These are phyloP conservation scores for Petrosia ficiformis DNA, from an alignment of 37 sponge, comb jelly and placozoan genomes.

Conservation along the genomic window DNA sequence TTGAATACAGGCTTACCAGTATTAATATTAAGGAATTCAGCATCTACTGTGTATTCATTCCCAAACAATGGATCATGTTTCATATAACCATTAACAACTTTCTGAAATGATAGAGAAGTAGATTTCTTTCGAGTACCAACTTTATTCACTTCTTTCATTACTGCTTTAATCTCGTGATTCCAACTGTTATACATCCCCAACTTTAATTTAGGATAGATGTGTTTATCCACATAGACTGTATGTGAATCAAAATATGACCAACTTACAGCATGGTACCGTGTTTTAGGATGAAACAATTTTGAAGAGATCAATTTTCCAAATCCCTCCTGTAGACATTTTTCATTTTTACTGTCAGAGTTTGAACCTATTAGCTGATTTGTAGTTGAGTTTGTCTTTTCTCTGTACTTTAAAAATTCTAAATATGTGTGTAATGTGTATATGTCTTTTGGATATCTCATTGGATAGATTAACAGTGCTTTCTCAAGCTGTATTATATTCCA, in stretches of 20 bases:
- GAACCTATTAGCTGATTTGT: no score
- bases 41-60: constrained; percentile 59
- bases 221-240: neutral
- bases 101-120: constrained; percentile 42
- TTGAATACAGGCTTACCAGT: neutral
- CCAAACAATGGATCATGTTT: constrained; percentile 46
- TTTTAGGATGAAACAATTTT: neutral
- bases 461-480: no score
- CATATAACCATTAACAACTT: constrained; percentile 58
- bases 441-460: no score
- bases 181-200: constrained; percentile 1
- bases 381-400: no score
- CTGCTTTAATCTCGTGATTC: neutral
- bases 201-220: neutral
- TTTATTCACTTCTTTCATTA: neutral
- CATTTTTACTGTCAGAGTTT: no score
- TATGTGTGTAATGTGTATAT: no score
- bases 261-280: neutral
- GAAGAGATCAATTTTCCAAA: no score
- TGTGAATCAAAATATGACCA: constrained; percentile 37
- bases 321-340: no score
- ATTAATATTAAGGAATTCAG: constrained; percentile 11
- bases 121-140: neutral
- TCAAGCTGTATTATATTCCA: no score
- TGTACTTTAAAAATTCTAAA: no score